Evolutionary conservation across 2,113 vertebrate genomes (phyloP).

Genomic region (Dolichotis patagonum): DNA sequence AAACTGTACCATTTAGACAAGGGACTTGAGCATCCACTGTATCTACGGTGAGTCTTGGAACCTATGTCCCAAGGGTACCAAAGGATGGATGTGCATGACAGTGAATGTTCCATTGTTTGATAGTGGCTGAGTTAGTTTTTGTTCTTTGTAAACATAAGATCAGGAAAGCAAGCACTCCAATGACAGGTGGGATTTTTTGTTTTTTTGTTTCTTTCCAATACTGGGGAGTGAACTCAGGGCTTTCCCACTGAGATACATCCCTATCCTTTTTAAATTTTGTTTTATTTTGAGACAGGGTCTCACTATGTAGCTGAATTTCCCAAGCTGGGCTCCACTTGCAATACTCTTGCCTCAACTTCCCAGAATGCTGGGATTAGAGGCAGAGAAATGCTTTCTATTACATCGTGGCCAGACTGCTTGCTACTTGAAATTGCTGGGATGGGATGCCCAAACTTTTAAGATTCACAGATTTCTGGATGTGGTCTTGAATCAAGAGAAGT

Average conservation of each 20-base stretch:
- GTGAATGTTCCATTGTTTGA: background rate
- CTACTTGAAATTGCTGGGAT: slow-evolving; percentile 13
- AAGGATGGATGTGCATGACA: background rate
- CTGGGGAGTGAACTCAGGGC: background rate
- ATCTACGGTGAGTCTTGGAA: background rate
- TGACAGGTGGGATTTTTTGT: background rate
- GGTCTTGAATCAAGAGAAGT: slow-evolving; percentile 10
- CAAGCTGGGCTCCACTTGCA: background rate
- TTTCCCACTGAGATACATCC: background rate
- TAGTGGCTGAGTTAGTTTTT: background rate
- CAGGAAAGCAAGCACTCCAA: background rate
- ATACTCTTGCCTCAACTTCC: background rate
- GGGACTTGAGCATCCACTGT: background rate
- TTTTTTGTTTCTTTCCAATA: background rate
- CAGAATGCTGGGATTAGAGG: background rate
- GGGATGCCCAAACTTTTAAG: background rate
- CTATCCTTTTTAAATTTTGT: background rate
- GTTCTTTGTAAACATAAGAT: background rate
- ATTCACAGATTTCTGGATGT: slow-evolving; percentile 22
- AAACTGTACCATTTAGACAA: background rate
- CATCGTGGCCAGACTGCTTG: background rate
- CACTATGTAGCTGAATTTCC: background rate
- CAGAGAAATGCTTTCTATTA: background rate
- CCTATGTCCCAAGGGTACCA: no score
- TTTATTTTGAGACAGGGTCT: background rate